Conservation (phyloP, 2,888 invertebrate genomes). For the Polyommatus iphigenia region DNA sequence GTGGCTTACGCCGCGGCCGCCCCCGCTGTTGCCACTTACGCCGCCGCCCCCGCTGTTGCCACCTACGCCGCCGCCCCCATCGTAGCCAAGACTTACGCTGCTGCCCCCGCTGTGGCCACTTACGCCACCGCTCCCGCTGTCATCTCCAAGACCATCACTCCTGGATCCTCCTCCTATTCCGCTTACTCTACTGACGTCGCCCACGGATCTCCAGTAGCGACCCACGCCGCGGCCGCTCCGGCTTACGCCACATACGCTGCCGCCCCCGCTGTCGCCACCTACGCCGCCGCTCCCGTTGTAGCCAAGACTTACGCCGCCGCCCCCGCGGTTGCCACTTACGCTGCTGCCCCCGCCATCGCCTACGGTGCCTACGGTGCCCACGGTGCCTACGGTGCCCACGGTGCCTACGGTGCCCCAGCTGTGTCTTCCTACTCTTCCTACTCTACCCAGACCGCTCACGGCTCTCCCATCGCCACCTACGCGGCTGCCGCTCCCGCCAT, state of each 20-base stretch:
- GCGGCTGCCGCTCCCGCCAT: conserved; percentile 40
- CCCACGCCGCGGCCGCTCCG: conserved; percentile 50
- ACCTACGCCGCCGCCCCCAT: conserved; percentile 35
- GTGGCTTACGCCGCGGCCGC: background rate
- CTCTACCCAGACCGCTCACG: conserved; percentile 49
- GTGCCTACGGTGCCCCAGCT: too few species aligned
- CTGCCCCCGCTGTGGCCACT: conserved; percentile 49
- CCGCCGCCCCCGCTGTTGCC: conserved; percentile 40
- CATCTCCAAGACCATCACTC: conserved; percentile 20
- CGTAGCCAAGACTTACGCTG: conserved; percentile 35
- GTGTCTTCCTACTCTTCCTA: conserved; percentile 49
- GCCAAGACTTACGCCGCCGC: conserved; percentile 2
- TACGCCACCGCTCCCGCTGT: conserved; percentile 42
- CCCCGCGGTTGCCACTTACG: too few species aligned
- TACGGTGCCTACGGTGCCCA: too few species aligned
- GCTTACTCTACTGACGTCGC: conserved; percentile 44
- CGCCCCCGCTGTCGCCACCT: conserved; percentile 41
- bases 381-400: too few species aligned
- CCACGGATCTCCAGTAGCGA: conserved; percentile 43
- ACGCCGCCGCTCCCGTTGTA: conserved; percentile 35
- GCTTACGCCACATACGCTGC: conserved; percentile 39
- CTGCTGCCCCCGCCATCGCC: too few species aligned
- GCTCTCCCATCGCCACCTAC: conserved; percentile 38
- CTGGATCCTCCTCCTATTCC: conserved; percentile 42
- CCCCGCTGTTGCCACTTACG: background rate